Conservation (phyloP, 2,113 vertebrate genomes). For the Trematomus loennbergii region DNA sequence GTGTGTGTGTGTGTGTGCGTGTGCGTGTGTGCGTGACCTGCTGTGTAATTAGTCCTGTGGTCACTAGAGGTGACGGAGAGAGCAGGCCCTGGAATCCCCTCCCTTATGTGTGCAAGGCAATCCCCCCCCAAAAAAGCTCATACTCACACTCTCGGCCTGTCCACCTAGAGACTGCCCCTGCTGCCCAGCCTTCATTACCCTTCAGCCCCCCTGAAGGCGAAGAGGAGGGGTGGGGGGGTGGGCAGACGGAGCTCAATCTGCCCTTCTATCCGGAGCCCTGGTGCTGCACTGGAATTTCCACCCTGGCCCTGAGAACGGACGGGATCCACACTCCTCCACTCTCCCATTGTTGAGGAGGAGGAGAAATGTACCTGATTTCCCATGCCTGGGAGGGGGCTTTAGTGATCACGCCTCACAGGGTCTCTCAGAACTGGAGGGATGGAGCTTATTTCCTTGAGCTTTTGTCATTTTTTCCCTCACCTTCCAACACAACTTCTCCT, state of each 20-base stretch:
- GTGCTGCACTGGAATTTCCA: constrained; percentile 93
- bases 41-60: constrained; percentile 89
- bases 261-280: constrained; percentile 86
- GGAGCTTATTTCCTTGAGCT: constrained; percentile 27
- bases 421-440: constrained; percentile 47
- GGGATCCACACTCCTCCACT: constrained; percentile 81
- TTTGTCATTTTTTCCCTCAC: not conserved
- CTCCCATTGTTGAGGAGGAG: constrained; percentile 70
- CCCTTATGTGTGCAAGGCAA: constrained; percentile 87
- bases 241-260: constrained; percentile 86
- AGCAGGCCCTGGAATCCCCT: constrained; percentile 91
- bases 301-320: constrained; percentile 89
- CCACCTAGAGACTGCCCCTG: constrained; percentile 80
- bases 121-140: constrained; percentile 61
- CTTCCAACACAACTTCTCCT: not conserved
- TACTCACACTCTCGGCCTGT: constrained; percentile 9
- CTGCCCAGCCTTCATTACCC: constrained; percentile 94
- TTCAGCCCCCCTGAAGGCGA: constrained; percentile 88
- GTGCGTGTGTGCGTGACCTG: constrained; percentile 29
- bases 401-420: constrained; percentile 51
- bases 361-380: constrained; percentile 73
- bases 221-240: constrained; percentile 70
- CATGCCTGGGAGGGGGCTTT: constrained; percentile 47
- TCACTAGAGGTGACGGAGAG: constrained; percentile 96
- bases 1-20: not conserved